Percentiles rank a stretch among this genome's conserved stretches.
Conservation (phyloP, 2,888 invertebrate genomes). For the Brachypterus glaber region DNA sequence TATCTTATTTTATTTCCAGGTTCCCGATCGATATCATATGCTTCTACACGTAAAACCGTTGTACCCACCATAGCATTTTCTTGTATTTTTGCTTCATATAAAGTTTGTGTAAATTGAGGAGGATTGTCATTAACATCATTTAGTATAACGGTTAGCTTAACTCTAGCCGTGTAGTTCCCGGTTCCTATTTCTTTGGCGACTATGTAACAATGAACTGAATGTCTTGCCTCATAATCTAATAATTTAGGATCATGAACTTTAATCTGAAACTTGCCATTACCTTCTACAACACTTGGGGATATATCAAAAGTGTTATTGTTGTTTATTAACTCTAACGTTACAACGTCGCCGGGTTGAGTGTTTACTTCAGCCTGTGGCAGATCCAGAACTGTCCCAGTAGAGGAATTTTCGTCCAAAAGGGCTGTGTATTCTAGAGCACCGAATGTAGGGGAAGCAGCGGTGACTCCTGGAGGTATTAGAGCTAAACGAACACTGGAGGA, state of each 20-base stretch:
- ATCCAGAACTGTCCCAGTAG: slow-evolving; percentile 64
- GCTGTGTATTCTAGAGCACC: slow-evolving; percentile 53
- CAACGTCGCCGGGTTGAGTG: slow-evolving; percentile 52
- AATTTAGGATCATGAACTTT: slow-evolving; percentile 71
- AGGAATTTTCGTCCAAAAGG: slow-evolving; percentile 70
- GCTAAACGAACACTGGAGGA: slow-evolving; percentile 76
- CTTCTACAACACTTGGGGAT: slow-evolving; percentile 70
- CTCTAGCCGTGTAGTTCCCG: slow-evolving; percentile 62
- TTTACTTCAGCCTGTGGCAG: slow-evolving; percentile 31
- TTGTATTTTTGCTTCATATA: slow-evolving; percentile 65
- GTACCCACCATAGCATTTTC: slow-evolving; percentile 64
- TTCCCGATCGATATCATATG: slow-evolving; percentile 73
- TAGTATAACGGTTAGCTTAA: slow-evolving; percentile 69
- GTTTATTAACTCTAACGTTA: slow-evolving; percentile 64
- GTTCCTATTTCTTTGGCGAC: slow-evolving; percentile 72
- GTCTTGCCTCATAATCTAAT: slow-evolving; percentile 76
- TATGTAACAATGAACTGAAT: slow-evolving; percentile 61
- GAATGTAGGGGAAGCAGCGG: slow-evolving; percentile 32
- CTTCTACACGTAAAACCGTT: slow-evolving; percentile 52
- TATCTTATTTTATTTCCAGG: slow-evolving; percentile 52
- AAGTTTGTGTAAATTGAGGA: slow-evolving; percentile 64
- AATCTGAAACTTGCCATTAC: slow-evolving; percentile 60
- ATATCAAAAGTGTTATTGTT: slow-evolving; percentile 87
- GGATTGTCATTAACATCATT: slow-evolving; percentile 84
- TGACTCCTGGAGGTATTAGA: slow-evolving; percentile 48